Conservation (phyloP, 2,797 vertebrate species). For the Petrocephalus sullivani region DNA sequence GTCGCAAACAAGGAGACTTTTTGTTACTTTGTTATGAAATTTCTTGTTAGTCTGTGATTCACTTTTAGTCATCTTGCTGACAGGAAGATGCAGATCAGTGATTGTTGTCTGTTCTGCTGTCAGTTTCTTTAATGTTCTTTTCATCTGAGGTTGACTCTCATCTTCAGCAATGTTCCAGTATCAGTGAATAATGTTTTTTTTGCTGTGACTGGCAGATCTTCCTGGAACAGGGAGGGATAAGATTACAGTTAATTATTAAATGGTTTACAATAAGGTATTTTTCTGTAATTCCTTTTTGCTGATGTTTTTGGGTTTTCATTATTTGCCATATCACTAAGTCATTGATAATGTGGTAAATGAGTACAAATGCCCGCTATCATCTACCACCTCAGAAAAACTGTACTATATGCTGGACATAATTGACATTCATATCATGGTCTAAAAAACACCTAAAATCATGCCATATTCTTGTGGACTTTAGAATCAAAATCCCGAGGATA, state of each 20-base stretch:
- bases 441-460: not conserved
- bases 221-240: not conserved
- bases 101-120: not conserved
- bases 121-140: not conserved
- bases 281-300: not conserved
- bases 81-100: not conserved
- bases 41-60: not conserved
- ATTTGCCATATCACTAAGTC: not conserved
- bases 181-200: not conserved
- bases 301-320: not conserved
- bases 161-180: not conserved
- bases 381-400: not conserved
- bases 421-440: not conserved
- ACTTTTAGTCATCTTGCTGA: not conserved
- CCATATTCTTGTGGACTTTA: not conserved
- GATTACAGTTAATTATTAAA: not conserved
- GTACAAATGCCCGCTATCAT: not conserved
- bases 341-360: not conserved
- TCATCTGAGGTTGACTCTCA: not conserved
- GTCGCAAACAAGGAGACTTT: not conserved
- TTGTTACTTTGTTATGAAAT: not conserved
- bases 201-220: constrained; percentile 1
- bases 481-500: not conserved
- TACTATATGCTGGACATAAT: not conserved
- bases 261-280: not conserved